A percentile compares a stretch with the other conserved stretches of the same genome.
phyloP scores from a whole-genome alignment of 2,797 vertebrate genomes.

The Parauchenoglanis ngamensis region DNA sequence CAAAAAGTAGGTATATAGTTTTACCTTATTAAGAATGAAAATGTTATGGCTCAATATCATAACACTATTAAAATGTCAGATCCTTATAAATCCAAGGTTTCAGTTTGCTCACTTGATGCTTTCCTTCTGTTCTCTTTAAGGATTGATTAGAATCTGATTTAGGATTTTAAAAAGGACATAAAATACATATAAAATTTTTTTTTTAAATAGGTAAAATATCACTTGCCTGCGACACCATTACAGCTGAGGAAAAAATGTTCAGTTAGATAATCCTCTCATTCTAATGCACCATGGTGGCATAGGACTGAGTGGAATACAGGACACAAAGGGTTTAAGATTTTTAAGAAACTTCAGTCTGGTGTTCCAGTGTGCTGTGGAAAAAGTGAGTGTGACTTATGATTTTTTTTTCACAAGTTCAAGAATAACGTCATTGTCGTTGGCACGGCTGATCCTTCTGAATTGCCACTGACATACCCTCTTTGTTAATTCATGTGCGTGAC shows the following conservation, averaged over 20 bases:
- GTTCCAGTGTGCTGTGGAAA: conserved; percentile 52
- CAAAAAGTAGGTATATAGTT: not conserved
- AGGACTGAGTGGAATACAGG: conserved; percentile 31
- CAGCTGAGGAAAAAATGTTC: not conserved
- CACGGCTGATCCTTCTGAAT: conserved; percentile 38
- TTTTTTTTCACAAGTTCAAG: conserved; percentile 29
- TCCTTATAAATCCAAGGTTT: not conserved
- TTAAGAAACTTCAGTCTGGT: conserved; percentile 26
- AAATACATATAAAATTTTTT: not conserved
- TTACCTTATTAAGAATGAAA: not conserved
- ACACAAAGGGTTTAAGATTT: conserved; percentile 45
- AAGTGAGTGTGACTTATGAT: conserved; percentile 32
- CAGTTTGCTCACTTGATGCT: not conserved
- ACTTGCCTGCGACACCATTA: not conserved
- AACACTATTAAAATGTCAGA: not conserved
- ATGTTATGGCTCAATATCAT: not conserved
- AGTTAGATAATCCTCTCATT: not conserved
- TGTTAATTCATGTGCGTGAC: conserved; percentile 35
- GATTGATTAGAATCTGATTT: not conserved
- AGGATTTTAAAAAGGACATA: not conserved
- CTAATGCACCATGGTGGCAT: conserved; percentile 23
- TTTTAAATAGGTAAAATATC: not conserved
- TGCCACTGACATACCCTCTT: conserved; percentile 26
- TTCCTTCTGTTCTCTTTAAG: not conserved
- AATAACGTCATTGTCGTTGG: conserved; percentile 52